These are phyloP conservation scores for Artemia franciscana DNA, from an alignment of 1,140 invertebrate species.

Conservation along the genomic window DNA sequence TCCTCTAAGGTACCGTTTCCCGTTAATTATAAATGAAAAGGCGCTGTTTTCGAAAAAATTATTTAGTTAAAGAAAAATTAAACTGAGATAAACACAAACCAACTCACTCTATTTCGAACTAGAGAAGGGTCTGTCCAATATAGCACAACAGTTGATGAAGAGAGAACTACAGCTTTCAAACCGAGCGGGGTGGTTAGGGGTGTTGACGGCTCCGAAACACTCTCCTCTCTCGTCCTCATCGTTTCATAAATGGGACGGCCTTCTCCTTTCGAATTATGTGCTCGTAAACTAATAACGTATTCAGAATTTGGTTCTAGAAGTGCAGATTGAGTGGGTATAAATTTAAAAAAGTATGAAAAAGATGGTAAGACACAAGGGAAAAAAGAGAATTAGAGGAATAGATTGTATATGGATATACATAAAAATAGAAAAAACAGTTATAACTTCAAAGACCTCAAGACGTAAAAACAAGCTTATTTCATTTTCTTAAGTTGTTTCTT, in stretches of 20 bases:
- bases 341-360: too few species aligned
- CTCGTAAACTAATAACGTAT: slow-evolving; percentile 81
- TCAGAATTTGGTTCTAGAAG: slow-evolving; percentile 60
- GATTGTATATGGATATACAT: not conserved
- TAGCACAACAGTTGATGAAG: slow-evolving; percentile 62
- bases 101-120: slow-evolving; percentile 41
- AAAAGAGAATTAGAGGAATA: not conserved
- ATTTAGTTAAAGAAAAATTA: not conserved
- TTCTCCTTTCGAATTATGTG: slow-evolving; percentile 68
- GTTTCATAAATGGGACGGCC: slow-evolving; percentile 77
- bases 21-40: not conserved
- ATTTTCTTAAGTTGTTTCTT: too few species aligned
- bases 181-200: slow-evolving; percentile 74
- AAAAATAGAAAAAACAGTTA: too few species aligned
- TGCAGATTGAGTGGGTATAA: too few species aligned
- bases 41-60: not conserved
- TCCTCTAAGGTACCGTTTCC: not conserved
- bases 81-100: slow-evolving; percentile 12
- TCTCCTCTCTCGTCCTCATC: slow-evolving; percentile 44
- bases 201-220: slow-evolving; percentile 29
- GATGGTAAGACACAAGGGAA: not conserved
- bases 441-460: too few species aligned
- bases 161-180: slow-evolving; percentile 61
- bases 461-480: too few species aligned
- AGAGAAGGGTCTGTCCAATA: slow-evolving; percentile 86